Evolutionary conservation across 2,888 invertebrate genomes (phyloP), one percentile per base, ranked within the genome.

Genomic region (Pachymerium ferrugineum): DNA sequence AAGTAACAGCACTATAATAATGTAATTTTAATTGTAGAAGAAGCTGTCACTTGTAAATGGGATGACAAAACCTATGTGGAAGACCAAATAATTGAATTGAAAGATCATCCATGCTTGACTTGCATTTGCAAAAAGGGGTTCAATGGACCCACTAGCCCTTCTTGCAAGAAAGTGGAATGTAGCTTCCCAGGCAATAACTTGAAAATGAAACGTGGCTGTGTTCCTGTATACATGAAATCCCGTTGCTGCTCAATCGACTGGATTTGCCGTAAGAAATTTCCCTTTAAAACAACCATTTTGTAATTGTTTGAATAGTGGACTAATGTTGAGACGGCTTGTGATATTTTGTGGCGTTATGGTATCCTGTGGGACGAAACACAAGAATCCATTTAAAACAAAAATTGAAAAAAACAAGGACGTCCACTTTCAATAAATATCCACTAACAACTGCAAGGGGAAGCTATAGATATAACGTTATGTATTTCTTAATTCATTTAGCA

Each of bases 211-310:
- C 29, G 74, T 38, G 79, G 79, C 19, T 80, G 79, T 74, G 75
- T 77, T 6, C 80, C 79, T 0, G 76, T 79, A 25, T 79, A 76
- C 74, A 77, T 76, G 54, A 72, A 81, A 77, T 3, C 78, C 76
- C 35, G 76, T 54, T 38, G 78, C 54, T 78, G 78, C 30, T 74
- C 76, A n/a, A 75, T 78, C 62, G 77, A 76, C 31, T 77, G 77
- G 77, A 33, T 75, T 54, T 77, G 78, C 71, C 78, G 78, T 78
- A 73, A 77, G 78, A 77, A 22, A 5, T 42, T 54, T 30, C 19
- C 28, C 19, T 71, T 42, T 16, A 71, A 42, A 35, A 12, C 38
- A 35, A 12, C 10, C 38, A 35, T 35, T 35, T 35, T 35, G 10
- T 12, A 35, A 10, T 35, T 12, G 10, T n/a, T n/a, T n/a, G n/a